Percentiles rank a stretch among this genome's conserved stretches.
Evolutionary conservation across 35 echinoderm and acorn worm genomes (phyloP).

Genomic region (Acanthaster planci): DNA sequence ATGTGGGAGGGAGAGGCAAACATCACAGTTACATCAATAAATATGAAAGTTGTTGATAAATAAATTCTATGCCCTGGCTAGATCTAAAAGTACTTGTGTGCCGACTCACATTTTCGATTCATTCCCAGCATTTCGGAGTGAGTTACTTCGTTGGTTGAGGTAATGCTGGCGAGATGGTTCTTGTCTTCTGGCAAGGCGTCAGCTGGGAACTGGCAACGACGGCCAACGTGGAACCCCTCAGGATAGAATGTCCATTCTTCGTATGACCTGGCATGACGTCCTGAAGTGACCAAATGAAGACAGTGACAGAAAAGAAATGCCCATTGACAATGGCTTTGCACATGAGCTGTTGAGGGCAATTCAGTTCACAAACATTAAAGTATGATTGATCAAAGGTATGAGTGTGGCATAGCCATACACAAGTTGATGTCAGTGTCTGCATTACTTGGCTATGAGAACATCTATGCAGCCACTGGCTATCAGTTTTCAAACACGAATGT

Average conservation of each 20-base stretch:
- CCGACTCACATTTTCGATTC: constrained; percentile 81
- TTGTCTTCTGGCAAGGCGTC: constrained; percentile 2
- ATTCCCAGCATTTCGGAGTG: constrained; percentile 79
- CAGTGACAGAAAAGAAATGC: too few relatives aligned
- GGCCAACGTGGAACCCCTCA: constrained; percentile 65
- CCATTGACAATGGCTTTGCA: not conserved
- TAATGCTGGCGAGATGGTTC: constrained; percentile 50
- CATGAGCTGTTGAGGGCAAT: not conserved
- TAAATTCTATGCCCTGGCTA: not conserved
- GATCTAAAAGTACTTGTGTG: not conserved
- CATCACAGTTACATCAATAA: not conserved
- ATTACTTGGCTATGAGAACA: too few relatives aligned
- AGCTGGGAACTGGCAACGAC: constrained; percentile 63
- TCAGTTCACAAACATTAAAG: too few relatives aligned
- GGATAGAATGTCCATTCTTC: constrained; percentile 82
- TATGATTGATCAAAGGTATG: too few relatives aligned
- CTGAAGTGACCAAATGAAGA: not conserved
- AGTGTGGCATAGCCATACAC: too few relatives aligned
- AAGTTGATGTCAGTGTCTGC: too few relatives aligned
- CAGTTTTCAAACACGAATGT: too few relatives aligned
- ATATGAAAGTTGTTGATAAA: not conserved
- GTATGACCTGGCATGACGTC: constrained; percentile 2
- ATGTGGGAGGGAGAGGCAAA: not conserved
- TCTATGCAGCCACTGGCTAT: too few relatives aligned
- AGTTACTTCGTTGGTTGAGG: constrained; percentile 73